Evolutionary conservation across 2,113 vertebrate species (phyloP), one percentile per base, ranked within the genome.

Genomic region (Morone saxatilis): DNA sequence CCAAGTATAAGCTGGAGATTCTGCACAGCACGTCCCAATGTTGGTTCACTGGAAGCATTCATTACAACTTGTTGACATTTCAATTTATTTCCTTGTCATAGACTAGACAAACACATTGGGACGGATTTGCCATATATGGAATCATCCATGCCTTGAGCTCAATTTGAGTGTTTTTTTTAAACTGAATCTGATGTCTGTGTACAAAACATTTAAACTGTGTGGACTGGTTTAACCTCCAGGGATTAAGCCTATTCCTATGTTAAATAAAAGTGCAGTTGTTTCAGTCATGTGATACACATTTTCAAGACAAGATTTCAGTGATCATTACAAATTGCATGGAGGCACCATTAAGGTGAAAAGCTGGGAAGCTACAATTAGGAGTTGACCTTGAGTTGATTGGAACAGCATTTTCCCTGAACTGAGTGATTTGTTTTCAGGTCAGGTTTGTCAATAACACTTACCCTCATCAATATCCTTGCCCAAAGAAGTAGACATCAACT

Each of bases 81-180:
- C 84, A 88, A 82, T 91, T 91, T 85, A 88, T 90, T 86, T 88
- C n/a, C 71, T 85, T 90, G 81, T 91, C 86, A 65, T 69, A 56
- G 50, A 67, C 78, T n/a, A 77, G 71, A 78, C 73, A 86, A 89
- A 87, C 45, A 43, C 57, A 80, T 57, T 54, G 22, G 25, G 66
- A 70, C 7, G 6, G 67, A 84, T 88, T 81, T 51, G 59, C 45
- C 78, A 65, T 60, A 57, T 41, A 78, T 61, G 51, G 43, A 88
- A 57, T 76, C 70, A 63, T 22, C 71, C 66, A 54, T 38, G 67
- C 43, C 68, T 71, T 80, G 1, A 77, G 56, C 78, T 60, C 36
- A 61, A 20, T 53, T 48, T 62, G 57, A 81, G 31, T 9, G 13
- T 20, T 51, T n/a, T 51, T n/a, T 56, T 65, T 40, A 45, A 40